Percentiles rank a stretch among this genome's conserved stretches.
Evolutionary conservation across 30 jellyfish, hydroid and myxozoan species (phyloP).

Genomic region (Haliclystus octoradiatus): DNA sequence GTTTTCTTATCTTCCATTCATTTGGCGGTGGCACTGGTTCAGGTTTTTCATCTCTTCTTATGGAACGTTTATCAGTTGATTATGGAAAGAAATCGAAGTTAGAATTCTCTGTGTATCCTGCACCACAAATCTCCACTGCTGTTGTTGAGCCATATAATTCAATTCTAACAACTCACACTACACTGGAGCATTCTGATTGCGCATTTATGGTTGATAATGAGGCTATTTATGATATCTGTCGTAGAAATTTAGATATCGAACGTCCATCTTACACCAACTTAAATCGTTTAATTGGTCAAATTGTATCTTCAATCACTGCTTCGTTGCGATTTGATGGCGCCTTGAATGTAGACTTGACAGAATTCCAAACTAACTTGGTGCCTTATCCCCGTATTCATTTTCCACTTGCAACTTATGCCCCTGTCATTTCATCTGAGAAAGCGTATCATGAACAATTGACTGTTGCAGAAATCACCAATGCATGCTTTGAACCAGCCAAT

Average conservation of each 20-base stretch:
- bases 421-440: slow-evolving; percentile 7
- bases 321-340: slow-evolving; percentile 21
- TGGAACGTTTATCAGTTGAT: slow-evolving; percentile 7
- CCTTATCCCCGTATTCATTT: slow-evolving; percentile 28
- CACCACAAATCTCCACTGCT: too few relatives aligned
- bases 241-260: slow-evolving; percentile 20
- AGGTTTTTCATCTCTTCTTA: slow-evolving; percentile 4
- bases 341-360: too few relatives aligned
- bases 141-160: slow-evolving; percentile 25
- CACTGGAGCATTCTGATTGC: slow-evolving; percentile 17
- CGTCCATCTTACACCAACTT: slow-evolving; percentile 21
- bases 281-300: slow-evolving; percentile 19
- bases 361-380: slow-evolving; percentile 19
- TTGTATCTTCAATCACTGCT: too few relatives aligned
- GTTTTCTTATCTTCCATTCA: slow-evolving; percentile 11
- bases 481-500: slow-evolving; percentile 21
- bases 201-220: too few relatives aligned
- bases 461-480: slow-evolving; percentile 11
- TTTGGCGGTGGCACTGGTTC: slow-evolving; percentile 23
- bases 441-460: slow-evolving; percentile 7
- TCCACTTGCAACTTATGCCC: too few relatives aligned
- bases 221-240: too few relatives aligned
- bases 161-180: slow-evolving; percentile 13
- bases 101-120: slow-evolving; percentile 20
- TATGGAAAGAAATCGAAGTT: too few relatives aligned